Evolutionary conservation across 2,797 vertebrate genomes (phyloP).

Genomic region (Myiothlypis chrysogaster): DNA sequence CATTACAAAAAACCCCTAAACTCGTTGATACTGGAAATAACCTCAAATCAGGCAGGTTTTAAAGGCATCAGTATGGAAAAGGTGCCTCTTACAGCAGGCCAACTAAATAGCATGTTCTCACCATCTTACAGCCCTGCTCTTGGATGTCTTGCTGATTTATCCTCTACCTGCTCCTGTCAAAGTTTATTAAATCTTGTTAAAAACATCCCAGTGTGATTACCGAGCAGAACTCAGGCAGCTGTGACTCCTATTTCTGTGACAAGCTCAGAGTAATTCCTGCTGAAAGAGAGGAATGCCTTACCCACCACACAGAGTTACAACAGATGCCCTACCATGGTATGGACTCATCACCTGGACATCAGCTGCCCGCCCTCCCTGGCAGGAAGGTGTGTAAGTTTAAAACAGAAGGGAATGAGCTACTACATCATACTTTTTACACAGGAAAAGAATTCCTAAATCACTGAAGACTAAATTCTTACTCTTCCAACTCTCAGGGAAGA

Average conservation of each 20-base stretch:
- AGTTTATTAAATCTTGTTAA: not conserved
- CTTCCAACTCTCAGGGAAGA: not conserved
- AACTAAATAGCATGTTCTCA: not conserved
- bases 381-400: not conserved
- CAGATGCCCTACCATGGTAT: accelerated
- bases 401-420: not conserved
- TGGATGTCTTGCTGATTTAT: not conserved
- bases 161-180: not conserved
- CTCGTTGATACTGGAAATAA: not conserved
- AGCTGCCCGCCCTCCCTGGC: not conserved
- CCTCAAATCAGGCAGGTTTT: not conserved
- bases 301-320: not conserved
- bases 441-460: not conserved
- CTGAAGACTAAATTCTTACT: not conserved
- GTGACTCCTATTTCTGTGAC: not conserved
- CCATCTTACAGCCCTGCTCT: not conserved
- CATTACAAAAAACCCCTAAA: not conserved
- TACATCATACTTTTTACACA: not conserved
- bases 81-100: not conserved
- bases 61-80: not conserved
- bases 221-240: not conserved
- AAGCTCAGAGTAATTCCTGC: not conserved
- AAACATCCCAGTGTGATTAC: not conserved
- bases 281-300: not conserved
- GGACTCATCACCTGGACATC: not conserved